These are phyloP conservation scores for Lepisosteus osseus DNA, from an alignment of 2,113 vertebrate species.

Conservation along the genomic window DNA sequence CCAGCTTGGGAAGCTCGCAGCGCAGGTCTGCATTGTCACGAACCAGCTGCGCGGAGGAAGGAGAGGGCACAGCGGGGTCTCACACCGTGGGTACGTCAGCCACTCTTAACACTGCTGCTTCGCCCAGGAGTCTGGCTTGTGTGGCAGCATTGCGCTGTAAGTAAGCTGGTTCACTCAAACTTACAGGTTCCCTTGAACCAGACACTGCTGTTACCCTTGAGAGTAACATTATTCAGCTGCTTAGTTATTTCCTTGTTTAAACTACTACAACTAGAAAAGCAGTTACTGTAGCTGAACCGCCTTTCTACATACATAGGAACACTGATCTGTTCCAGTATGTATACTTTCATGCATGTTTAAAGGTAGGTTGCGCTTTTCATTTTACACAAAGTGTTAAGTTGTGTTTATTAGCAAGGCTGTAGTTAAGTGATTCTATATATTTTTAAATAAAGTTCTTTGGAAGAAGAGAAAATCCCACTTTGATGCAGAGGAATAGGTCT, in stretches of 20 bases:
- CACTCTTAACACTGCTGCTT: too few relatives aligned
- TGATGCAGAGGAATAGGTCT: too few relatives aligned
- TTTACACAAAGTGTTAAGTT: not conserved
- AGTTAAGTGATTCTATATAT: not conserved
- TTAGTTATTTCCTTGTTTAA: not conserved
- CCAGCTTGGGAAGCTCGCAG: constrained; percentile 91
- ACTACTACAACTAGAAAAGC: not conserved
- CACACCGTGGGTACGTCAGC: too few relatives aligned
- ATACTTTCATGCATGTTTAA: not conserved
- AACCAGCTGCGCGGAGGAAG: constrained; percentile 63
- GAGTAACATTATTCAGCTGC: not conserved
- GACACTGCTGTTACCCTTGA: not conserved
- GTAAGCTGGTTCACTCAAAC: too few relatives aligned
- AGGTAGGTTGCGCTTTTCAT: not conserved
- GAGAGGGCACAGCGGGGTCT: not conserved
- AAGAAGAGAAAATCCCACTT: too few relatives aligned
- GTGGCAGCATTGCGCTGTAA: too few relatives aligned
- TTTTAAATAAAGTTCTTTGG: too few relatives aligned
- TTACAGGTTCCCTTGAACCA: too few relatives aligned
- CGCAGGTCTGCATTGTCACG: constrained; percentile 92
- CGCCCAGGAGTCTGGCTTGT: too few relatives aligned
- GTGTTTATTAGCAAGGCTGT: not conserved
- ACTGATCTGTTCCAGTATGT: not conserved
- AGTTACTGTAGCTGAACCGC: not conserved
- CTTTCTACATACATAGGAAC: not conserved